phyloP scores from a whole-genome alignment of 2,888 invertebrate genomes.

The Lasioglossum villosulum region DNA sequence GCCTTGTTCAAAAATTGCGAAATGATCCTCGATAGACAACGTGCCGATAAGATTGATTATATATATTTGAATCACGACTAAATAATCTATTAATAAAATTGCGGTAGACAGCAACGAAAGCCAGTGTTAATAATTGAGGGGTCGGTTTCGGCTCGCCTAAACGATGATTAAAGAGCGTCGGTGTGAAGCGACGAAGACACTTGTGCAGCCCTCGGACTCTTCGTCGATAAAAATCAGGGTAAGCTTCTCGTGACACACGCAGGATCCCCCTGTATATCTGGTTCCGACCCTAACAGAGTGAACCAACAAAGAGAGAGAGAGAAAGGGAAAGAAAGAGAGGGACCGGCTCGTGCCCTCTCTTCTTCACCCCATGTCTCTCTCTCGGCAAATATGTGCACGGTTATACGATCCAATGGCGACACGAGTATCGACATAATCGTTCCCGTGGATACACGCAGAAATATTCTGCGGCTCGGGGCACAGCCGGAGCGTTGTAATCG shows the following conservation, averaged over 20 bases:
- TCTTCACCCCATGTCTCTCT: background rate
- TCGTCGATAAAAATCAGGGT: constrained; percentile 55
- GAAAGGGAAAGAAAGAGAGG: background rate
- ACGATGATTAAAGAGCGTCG: constrained; percentile 8
- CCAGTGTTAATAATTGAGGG: background rate
- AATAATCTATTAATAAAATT: background rate
- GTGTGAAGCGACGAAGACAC: constrained; percentile 21
- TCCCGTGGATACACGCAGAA: constrained; percentile 63
- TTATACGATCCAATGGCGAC: constrained; percentile 45
- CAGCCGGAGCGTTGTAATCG: constrained; percentile 78
- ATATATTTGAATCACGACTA: background rate
- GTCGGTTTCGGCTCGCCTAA: constrained; percentile 4
- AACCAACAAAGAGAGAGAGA: background rate
- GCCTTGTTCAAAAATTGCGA: background rate
- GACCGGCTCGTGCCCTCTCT: constrained; percentile 22
- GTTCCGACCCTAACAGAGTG: constrained; percentile 7
- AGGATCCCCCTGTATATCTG: constrained; percentile 35
- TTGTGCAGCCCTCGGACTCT: constrained; percentile 39
- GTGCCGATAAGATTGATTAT: background rate
- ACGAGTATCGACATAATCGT: constrained; percentile 61
- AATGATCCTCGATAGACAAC: too few relatives aligned
- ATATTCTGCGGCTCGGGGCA: constrained; percentile 59
- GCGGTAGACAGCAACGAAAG: background rate
- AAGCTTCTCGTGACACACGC: constrained; percentile 31
- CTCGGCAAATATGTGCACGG: constrained; percentile 53